A percentile compares a stretch with the other conserved stretches of the same genome.
Conservation (phyloP, 2,113 vertebrate genomes). For the Oreocharis arfaki region DNA sequence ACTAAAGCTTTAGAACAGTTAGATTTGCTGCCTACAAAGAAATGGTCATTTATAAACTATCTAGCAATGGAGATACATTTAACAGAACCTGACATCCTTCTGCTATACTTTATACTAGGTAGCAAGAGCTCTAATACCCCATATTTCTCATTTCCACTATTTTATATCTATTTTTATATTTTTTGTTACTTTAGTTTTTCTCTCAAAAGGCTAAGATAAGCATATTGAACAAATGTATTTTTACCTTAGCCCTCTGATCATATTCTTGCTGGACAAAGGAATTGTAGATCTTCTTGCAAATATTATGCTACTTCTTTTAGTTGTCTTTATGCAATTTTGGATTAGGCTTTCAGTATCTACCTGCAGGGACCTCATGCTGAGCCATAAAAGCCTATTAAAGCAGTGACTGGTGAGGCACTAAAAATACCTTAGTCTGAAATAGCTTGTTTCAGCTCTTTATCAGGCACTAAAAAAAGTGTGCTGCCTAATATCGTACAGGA, state of each 20-base stretch:
- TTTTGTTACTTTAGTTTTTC: background rate
- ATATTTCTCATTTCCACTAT: background rate
- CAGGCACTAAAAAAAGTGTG: background rate
- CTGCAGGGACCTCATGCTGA: conserved; percentile 37
- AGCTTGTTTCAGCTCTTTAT: conserved; percentile 35
- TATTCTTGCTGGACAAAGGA: conserved; percentile 25
- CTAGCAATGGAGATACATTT: background rate
- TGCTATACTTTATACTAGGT: background rate
- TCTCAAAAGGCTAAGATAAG: background rate
- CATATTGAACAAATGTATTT: background rate
- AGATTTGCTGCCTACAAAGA: background rate
- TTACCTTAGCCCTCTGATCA: background rate
- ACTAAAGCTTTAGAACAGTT: background rate
- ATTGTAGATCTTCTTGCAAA: conserved; percentile 2
- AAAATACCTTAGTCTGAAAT: conserved; percentile 49
- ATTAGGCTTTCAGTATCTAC: conserved; percentile 36
- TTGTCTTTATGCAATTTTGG: conserved; percentile 23
- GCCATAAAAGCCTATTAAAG: conserved; percentile 44
- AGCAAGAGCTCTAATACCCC: background rate
- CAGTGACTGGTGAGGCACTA: conserved; percentile 15
- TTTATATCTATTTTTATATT: background rate
- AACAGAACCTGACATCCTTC: background rate
- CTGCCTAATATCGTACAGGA: background rate
- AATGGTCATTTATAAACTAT: background rate
- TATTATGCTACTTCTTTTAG: conserved; percentile 5